These are phyloP conservation scores for Alitta virens DNA, from an alignment of 2,888 invertebrate genomes.

Conservation along the genomic window DNA sequence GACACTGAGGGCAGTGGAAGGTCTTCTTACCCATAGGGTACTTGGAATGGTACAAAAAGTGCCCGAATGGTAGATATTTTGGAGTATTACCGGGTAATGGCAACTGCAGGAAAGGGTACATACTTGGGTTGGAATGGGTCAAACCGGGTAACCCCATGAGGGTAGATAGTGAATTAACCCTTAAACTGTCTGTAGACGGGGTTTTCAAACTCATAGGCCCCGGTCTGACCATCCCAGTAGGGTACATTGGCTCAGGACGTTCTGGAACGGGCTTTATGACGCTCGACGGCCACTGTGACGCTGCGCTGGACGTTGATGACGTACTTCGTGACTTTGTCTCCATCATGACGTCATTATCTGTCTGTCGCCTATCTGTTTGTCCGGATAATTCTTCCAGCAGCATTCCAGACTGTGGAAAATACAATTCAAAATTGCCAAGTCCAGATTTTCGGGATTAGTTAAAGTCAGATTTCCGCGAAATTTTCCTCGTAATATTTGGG, in stretches of 20 bases:
- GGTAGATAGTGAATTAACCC: background rate
- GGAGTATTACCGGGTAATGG: background rate
- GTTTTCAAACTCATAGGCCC: background rate
- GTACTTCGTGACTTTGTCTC: too few relatives aligned
- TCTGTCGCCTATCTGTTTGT: too few relatives aligned
- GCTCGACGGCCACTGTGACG: too few relatives aligned
- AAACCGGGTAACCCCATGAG: background rate
- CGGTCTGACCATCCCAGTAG: background rate
- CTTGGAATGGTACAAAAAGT: slow-evolving; percentile 10
- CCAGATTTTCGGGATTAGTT: too few relatives aligned
- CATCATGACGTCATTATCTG: too few relatives aligned
- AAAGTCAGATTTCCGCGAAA: too few relatives aligned
- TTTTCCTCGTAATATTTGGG: too few relatives aligned
- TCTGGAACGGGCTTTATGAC: background rate
- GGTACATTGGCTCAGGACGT: slow-evolving; percentile 13
- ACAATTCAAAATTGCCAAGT: too few relatives aligned
- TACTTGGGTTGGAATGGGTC: background rate
- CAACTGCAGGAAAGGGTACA: background rate
- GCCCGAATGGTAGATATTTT: slow-evolving; percentile 2
- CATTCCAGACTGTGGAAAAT: too few relatives aligned
- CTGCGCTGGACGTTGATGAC: too few relatives aligned
- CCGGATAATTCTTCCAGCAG: too few relatives aligned
- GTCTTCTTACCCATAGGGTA: slow-evolving; percentile 13
- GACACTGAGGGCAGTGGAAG: slow-evolving; percentile 43
- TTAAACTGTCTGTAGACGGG: background rate